Conservation (phyloP, 2,888 invertebrate species). For the Metellina segmentata region DNA sequence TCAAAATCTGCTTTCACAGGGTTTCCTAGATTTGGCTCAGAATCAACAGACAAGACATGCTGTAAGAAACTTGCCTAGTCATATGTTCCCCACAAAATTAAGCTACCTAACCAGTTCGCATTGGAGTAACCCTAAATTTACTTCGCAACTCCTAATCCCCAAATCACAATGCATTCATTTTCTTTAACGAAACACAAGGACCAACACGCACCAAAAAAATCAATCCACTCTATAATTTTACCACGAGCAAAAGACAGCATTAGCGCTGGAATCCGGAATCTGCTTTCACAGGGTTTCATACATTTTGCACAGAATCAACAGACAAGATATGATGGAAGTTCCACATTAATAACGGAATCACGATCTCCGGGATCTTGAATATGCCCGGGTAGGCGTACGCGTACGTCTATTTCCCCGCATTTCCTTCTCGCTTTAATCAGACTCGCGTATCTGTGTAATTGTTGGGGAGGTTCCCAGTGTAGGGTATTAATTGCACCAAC, state of each 20-base stretch:
- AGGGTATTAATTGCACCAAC: constrained; percentile 47
- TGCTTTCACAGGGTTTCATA: background rate
- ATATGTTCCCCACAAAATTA: too few relatives aligned
- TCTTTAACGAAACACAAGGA: background rate
- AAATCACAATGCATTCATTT: too few relatives aligned
- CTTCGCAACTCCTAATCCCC: too few relatives aligned
- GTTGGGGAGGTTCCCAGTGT: constrained; percentile 51
- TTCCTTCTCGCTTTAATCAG: constrained; percentile 40
- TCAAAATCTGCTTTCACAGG: constrained; percentile 5
- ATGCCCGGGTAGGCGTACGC: constrained; percentile 6
- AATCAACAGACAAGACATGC: constrained; percentile 14
- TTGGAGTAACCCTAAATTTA: too few relatives aligned
- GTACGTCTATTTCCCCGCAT: background rate
- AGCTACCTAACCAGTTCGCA: too few relatives aligned
- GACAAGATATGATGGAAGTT: constrained; percentile 13
- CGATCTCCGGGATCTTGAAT: constrained; percentile 25
- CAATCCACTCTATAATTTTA: constrained; percentile 36
- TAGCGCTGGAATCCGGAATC: background rate
- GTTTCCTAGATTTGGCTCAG: too few relatives aligned
- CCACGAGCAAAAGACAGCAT: constrained; percentile 1
- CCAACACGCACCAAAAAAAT: background rate
- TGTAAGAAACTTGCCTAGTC: background rate
- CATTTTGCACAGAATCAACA: background rate
- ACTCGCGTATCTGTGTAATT: constrained; percentile 61
- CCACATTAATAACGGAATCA: constrained; percentile 62